Base-by-base conservation (phyloP, 2,888 invertebrate genomes). In the Pyrochroa serraticornis region DNA sequence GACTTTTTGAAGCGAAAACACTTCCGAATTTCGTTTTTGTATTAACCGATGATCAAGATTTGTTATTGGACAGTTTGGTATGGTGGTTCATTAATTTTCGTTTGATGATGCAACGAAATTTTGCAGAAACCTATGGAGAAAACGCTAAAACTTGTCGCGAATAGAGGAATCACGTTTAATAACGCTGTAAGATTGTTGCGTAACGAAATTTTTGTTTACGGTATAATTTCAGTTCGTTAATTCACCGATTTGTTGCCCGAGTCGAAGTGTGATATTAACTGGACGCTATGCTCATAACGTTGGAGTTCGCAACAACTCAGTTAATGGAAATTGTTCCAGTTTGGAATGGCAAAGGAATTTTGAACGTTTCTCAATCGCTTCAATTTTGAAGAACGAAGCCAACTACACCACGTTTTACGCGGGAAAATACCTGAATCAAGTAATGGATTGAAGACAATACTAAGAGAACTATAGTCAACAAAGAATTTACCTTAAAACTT, bases 391-490 rank as follows among this genome's bases (percentile, higher is more conserved):
- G 49, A 73, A 81, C 0, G 71, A 78, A 1, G 85, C 85, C 0
- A 66, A 69, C 44, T 97, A 96, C 73, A 83, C 80, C 3, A 96
- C 94, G 0, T 95, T 95, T 75, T 97, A 93, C 76, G 94, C 92
- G 66, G 96, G 97, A 44, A 97, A 97, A 82, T 97, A 97, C 80
- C 81, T 97, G 63, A 97, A 97, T 80, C 84, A 90, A 84, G 95
- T 92, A 72, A 22, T 22, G 5, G 5, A 2, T 22, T 22, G 22
- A 2, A 3, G 3, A 22, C 5, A 22, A 5, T 22, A 22, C 22
- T 5, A 5, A 22, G 3, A 22, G 5, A 22, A 22, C 5, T n/a
- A n/a, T n/a, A n/a, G n/a, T n/a, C n/a, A n/a, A n/a, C n/a, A n/a
- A n/a, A n/a, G n/a, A n/a, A n/a, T n/a, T n/a, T n/a, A n/a, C n/a